Evolutionary conservation across 2,888 invertebrate genomes (phyloP).

Genomic region (Cheilosia impressa): DNA sequence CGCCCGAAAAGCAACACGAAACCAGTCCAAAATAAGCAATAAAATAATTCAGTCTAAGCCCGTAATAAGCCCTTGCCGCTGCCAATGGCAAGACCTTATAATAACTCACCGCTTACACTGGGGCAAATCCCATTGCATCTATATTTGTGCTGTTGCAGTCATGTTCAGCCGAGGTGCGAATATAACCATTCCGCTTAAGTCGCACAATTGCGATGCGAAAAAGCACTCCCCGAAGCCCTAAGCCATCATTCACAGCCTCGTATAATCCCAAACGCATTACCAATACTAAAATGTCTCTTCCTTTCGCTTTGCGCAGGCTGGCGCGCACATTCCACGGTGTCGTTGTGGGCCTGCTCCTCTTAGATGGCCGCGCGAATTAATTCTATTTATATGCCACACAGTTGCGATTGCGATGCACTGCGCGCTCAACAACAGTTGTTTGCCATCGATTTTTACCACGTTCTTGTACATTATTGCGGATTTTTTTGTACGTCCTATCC

Average conservation of each 20-base stretch:
- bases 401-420: slow-evolving; percentile 10
- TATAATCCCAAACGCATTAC: slow-evolving; percentile 63
- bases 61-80: slow-evolving; percentile 62
- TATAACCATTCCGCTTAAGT: slow-evolving; percentile 61
- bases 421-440: slow-evolving; percentile 53
- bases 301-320: background rate
- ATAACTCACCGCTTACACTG: slow-evolving; percentile 44
- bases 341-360: slow-evolving; percentile 16
- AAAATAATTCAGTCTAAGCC: slow-evolving; percentile 53
- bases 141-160: slow-evolving; percentile 14
- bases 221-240: slow-evolving; percentile 34
- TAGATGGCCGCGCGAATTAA: slow-evolving; percentile 44
- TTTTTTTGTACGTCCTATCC: slow-evolving; percentile 17
- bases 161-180: slow-evolving; percentile 58
- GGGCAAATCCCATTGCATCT: slow-evolving; percentile 1
- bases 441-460: slow-evolving; percentile 43
- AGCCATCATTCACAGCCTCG: slow-evolving; percentile 64
- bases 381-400: slow-evolving; percentile 61
- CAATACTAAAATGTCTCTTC: slow-evolving; percentile 57
- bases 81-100: slow-evolving; percentile 42
- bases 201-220: slow-evolving; percentile 38
- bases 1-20: background rate
- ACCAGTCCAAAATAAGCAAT: slow-evolving; percentile 21
- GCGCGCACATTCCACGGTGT: slow-evolving; percentile 44
- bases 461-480: slow-evolving; percentile 53